A percentile compares a stretch with the other conserved stretches of the same genome.
Conservation (phyloP, 1,140 invertebrate species). For the Drosophila jambulina region DNA sequence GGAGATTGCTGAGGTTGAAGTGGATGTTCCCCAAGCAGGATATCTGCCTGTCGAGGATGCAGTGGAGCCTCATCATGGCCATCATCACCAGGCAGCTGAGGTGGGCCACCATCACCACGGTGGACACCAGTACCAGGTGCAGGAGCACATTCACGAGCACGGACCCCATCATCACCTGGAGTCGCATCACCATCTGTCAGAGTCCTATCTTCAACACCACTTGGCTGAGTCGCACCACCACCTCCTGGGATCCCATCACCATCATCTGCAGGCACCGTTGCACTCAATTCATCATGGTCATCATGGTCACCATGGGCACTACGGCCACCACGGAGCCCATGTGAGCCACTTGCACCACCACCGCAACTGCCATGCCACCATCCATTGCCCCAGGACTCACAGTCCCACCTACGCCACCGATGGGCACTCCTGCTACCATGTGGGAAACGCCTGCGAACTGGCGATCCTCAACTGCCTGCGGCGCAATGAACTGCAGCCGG, state of each 20-base stretch:
- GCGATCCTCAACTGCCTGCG: constrained; percentile 45
- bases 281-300: background rate
- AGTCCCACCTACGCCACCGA: constrained; percentile 41
- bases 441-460: constrained; percentile 37
- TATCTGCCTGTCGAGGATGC: constrained; percentile 27
- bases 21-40: constrained; percentile 13
- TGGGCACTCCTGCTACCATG: constrained; percentile 31
- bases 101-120: constrained; percentile 15
- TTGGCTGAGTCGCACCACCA: constrained; percentile 21
- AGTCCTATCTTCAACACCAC: constrained; percentile 27
- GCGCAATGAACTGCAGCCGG: constrained; percentile 36
- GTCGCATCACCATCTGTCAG: constrained; percentile 24
- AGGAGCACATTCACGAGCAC: constrained; percentile 22
- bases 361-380: constrained; percentile 48
- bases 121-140: constrained; percentile 17
- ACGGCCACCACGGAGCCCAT: background rate
- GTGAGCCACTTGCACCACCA: constrained; percentile 27
- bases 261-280: constrained; percentile 5
- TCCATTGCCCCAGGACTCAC: constrained; percentile 29
- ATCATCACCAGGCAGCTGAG: constrained; percentile 3
- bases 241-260: constrained; percentile 7
- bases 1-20: constrained; percentile 12
- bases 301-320: background rate
- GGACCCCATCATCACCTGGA: constrained; percentile 36
- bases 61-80: background rate